These are phyloP conservation scores for Lutjanus campechanus DNA, from an alignment of 2,797 vertebrate species.

Conservation along the genomic window DNA sequence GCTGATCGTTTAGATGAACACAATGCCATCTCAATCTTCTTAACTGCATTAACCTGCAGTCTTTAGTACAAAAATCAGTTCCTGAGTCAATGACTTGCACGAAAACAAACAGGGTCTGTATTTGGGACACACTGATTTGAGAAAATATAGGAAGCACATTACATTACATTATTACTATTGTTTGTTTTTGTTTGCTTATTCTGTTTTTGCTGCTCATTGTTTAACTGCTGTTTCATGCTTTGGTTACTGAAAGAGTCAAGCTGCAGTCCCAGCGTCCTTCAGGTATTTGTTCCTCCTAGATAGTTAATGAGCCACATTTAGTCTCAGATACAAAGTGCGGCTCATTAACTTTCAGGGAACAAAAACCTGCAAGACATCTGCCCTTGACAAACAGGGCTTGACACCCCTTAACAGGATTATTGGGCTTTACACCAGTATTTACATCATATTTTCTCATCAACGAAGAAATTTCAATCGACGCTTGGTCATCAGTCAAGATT, in stretches of 20 bases:
- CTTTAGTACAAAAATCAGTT: not conserved
- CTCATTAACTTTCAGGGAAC: conserved; percentile 69
- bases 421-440: conserved; percentile 41
- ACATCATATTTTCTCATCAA: conserved; percentile 50
- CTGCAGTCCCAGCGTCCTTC: conserved; percentile 49
- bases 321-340: conserved; percentile 51
- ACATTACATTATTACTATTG: not conserved
- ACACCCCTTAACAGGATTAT: conserved; percentile 57
- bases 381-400: conserved; percentile 62
- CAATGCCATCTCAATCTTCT: not conserved
- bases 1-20: conserved; percentile 3
- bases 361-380: conserved; percentile 62
- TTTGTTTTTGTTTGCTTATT: not conserved
- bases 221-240: conserved; percentile 16
- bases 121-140: too few species aligned
- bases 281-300: conserved; percentile 56
- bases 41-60: conserved; percentile 12
- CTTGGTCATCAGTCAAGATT: conserved; percentile 41
- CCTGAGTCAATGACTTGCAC: not conserved
- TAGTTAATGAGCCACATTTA: conserved; percentile 65
- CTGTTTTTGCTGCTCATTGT: not conserved
- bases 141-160: not conserved
- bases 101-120: not conserved
- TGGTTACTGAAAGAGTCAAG: conserved; percentile 14
- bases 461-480: conserved; percentile 34